Evolutionary conservation across 2,888 invertebrate species (phyloP), one percentile per base, ranked within the genome.

Genomic region (Mesorhabditis spiculigera): DNA sequence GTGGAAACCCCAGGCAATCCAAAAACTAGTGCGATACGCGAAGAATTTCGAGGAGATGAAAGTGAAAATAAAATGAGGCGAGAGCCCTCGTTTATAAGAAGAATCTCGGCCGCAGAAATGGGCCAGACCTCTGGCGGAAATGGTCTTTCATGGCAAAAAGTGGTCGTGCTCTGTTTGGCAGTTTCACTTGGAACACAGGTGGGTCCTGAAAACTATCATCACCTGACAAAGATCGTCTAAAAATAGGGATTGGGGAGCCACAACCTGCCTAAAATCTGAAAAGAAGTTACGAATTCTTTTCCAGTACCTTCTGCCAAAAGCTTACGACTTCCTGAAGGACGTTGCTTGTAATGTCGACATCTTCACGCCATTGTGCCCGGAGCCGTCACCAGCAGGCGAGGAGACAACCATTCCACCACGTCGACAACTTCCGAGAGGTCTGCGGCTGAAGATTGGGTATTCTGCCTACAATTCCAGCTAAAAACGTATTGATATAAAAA

Each of bases 101-200:
- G n/a, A 65, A 61, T 65, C 45, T 69, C 65, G 64, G 58, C 65
- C 62, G 45, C 65, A 16, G 62, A 43, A 62, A 65, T 16, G 67
- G 69, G 5, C 67, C 58, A 58, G 69, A 65, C 43, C 42, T 45
- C 28, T 16, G 63, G 68, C 8, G 28, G 41, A 42, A 67, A 72
- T n/a, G 73, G 71, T 50, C 66, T 67, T 16, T 71, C 71, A 10
- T 66, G 68, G 10, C 58, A 10, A 43, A 71, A 68, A 8, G 69
- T 73, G 5, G 63, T 76, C 5, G 13, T 71, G 1, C 63, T 76
- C 5, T 76, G 73, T 10, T 43, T 74, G 8, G 28, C 71, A 43
- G 73, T 74, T 45, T 73, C 74, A 8, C n/a, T 76, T 8, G 41
- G 71, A 8, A 73, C 71, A 16, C 76, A 76, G 66, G 68, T 65